Conservation (phyloP, 2,888 invertebrate genomes). For the Apamea monoglypha region DNA sequence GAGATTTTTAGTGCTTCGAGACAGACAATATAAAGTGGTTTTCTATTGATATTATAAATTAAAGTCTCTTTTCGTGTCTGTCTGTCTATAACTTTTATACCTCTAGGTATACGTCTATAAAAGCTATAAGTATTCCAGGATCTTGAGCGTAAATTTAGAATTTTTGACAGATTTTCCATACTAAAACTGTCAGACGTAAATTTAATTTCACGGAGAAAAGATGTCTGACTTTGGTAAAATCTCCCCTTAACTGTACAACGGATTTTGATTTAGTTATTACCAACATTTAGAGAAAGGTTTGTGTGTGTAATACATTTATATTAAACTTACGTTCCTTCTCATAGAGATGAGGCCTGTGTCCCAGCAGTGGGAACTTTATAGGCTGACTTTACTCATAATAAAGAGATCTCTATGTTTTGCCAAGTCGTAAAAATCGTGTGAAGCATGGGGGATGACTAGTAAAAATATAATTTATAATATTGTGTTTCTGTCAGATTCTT, state of each 20-base stretch:
- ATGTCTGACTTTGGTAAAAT: no score
- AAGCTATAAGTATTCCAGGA: no score
- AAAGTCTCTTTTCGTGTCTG: neutral
- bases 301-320: neutral
- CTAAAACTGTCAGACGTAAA: no score
- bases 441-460: neutral
- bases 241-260: no score
- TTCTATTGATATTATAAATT: neutral
- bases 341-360: no score
- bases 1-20: conserved; percentile 16
- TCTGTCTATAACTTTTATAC: neutral
- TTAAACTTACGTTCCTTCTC: neutral
- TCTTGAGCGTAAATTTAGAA: no score
- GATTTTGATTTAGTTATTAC: neutral
- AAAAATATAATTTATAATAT: conserved; percentile 54
- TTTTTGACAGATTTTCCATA: no score
- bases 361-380: no score
- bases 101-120: no score
- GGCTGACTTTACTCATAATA: neutral
- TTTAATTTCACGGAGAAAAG: no score
- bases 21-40: conserved; percentile 18
- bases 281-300: neutral
- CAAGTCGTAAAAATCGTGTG: neutral
- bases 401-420: neutral
- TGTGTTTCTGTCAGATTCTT: conserved; percentile 4